Evolutionary conservation across 2,797 vertebrate species (phyloP).

Genomic region (Triplophysa yarkandensis): DNA sequence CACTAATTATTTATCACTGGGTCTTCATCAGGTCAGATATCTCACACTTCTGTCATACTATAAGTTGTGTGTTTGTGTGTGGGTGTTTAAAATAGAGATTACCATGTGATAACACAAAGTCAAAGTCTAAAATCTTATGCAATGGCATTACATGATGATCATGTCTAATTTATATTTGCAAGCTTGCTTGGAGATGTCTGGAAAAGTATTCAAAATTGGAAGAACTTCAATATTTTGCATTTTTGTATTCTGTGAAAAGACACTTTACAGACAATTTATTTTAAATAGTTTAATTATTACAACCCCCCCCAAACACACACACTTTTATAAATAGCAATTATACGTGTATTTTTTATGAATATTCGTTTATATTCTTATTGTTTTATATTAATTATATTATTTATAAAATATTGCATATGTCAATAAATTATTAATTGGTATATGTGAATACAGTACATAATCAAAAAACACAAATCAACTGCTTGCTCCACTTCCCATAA

Average conservation of each 20-base stretch:
- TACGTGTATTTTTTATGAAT: no score
- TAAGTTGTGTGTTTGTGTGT: neutral
- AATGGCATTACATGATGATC: neutral
- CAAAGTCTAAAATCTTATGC: neutral
- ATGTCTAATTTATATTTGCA: neutral
- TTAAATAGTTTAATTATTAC: no score
- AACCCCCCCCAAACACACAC: no score
- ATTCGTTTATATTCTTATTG: no score
- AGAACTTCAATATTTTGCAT: no score
- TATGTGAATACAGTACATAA: neutral
- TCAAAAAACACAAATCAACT: neutral
- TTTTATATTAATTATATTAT: no score
- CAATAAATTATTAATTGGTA: neutral
- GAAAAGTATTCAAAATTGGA: no score
- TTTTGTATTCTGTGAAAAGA: no score
- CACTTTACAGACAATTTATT: no score
- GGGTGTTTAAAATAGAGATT: slow-evolving; percentile 11
- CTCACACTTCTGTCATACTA: neutral
- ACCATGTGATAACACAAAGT: neutral
- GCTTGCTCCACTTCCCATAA: neutral
- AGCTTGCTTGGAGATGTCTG: no score
- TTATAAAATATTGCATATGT: no score
- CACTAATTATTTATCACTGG: neutral
- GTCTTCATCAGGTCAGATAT: neutral
- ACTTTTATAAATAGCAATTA: no score